Evolutionary conservation across 2,797 vertebrate genomes (phyloP), one percentile per base, ranked within the genome.

Genomic region (Pterois miles): DNA sequence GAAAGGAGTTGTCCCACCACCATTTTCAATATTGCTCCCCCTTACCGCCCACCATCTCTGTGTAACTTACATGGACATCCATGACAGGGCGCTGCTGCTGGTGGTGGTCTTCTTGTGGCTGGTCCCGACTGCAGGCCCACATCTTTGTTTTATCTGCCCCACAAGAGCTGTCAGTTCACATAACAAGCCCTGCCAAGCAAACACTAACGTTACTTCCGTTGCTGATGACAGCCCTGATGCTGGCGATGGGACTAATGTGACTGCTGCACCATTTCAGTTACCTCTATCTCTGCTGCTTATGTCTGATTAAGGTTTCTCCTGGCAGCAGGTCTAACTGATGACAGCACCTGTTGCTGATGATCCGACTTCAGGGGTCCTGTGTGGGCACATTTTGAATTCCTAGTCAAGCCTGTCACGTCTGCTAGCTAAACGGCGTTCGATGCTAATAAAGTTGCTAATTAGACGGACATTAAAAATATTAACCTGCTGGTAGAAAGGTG

Each of bases 101-200:
- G 40, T 20, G 16, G 40, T 43, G 16, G 18, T 43, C 40, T 43
- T 43, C 40, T 70, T 66, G 58, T 5, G n/a, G 34, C 71, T 76
- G 46, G 59, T 71, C 59, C 34, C 33, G 34, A 70, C 62, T 70
- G 43, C 71, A 50, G 77, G 70, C 43, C 54, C 27, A 34, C 71
- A 71, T 82, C 65, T 80, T 74, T 68, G 66, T 81, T 88, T 86
- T 86, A 89, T 89, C 85, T 82, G 62, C 76, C 82, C 76, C 83
- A 52, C 40, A 81, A 78, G 85, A 86, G 76, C 78, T 76, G 76
- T 81, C 71, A 54, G 34, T 81, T 89, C 76, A 43, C 40, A 20
- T 43, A 20, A 83, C 76, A 58, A 72, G 57, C 65, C 73, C 33
- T 65, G 75, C 73, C 84, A 84, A 79, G 56, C 74, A 86, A 85